These are phyloP conservation scores for Macaca nemestrina DNA, from an alignment of 2,113 vertebrate genomes.

Conservation along the genomic window DNA sequence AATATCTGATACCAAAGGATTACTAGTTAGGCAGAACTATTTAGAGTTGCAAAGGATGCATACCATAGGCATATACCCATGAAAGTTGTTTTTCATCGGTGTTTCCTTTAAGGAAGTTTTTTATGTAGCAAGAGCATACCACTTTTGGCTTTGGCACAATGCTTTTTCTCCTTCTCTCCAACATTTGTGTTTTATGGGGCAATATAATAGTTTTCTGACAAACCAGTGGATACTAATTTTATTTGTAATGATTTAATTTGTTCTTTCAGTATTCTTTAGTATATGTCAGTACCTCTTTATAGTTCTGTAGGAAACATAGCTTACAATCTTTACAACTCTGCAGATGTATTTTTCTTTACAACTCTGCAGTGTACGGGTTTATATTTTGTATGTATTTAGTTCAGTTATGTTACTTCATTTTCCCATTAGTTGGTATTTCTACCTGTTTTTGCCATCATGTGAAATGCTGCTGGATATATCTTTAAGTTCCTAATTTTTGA, in stretches of 20 bases:
- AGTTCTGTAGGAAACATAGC: not conserved
- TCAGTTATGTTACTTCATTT: not conserved
- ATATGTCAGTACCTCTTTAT: not conserved
- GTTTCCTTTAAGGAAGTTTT: not conserved
- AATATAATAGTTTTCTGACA: not conserved
- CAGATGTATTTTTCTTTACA: not conserved
- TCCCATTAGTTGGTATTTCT: not conserved
- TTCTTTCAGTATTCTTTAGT: not conserved
- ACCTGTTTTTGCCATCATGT: not conserved
- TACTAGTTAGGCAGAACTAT: not conserved
- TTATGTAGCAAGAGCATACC: not conserved
- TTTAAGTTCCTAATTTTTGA: not conserved
- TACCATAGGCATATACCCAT: not conserved
- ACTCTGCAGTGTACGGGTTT: not conserved
- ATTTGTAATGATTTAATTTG: not conserved
- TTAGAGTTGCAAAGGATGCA: not conserved
- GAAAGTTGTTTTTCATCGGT: not conserved
- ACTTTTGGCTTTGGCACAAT: not conserved
- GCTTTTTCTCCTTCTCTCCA: not conserved
- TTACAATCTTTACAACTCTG: too few relatives aligned
- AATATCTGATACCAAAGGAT: not conserved
- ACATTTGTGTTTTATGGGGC: conserved; percentile 32
- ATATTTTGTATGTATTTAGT: conserved; percentile 1
- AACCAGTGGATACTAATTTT: not conserved
- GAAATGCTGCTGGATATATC: not conserved